Evolutionary conservation across 1,140 invertebrate genomes (phyloP).

Genomic region (Papilio machaon): DNA sequence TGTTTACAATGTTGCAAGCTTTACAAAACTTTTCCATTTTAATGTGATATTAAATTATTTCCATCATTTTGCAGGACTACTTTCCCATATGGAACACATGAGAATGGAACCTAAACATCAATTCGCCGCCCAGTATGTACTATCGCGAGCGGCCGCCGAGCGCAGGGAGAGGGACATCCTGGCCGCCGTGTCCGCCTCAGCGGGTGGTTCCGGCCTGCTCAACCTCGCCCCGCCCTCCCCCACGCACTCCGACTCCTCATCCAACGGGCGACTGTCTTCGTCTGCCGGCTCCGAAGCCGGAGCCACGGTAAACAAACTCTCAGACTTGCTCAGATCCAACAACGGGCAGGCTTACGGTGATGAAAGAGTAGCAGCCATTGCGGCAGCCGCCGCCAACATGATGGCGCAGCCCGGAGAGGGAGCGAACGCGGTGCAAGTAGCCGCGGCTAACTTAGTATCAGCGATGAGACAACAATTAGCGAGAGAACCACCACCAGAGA

Average conservation of each 20-base stretch:
- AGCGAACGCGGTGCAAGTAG: slow-evolving; percentile 85
- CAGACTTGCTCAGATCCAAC: slow-evolving; percentile 85
- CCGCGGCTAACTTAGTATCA: slow-evolving; percentile 89
- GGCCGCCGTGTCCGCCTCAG: slow-evolving; percentile 86
- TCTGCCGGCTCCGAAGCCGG: slow-evolving; percentile 89
- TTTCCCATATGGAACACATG: slow-evolving; percentile 98
- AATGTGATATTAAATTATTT: not conserved
- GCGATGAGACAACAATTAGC: slow-evolving; percentile 88
- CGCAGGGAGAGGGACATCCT: slow-evolving; percentile 92
- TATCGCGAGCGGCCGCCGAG: slow-evolving; percentile 94
- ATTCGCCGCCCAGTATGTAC: slow-evolving; percentile 96
- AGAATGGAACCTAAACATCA: slow-evolving; percentile 98
- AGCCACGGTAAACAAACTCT: slow-evolving; percentile 88
- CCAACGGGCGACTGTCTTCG: slow-evolving; percentile 89
- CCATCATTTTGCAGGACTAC: slow-evolving; percentile 86
- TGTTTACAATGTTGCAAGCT: too few relatives aligned
- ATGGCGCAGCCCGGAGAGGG: slow-evolving; percentile 83
- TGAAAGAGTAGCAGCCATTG: slow-evolving; percentile 89
- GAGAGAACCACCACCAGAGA: slow-evolving; percentile 82
- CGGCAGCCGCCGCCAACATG: slow-evolving; percentile 87
- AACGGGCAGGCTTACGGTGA: slow-evolving; percentile 84
- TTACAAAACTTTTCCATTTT: not conserved
- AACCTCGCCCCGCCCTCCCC: slow-evolving; percentile 87
- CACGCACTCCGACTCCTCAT: slow-evolving; percentile 92
- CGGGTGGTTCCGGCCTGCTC: slow-evolving; percentile 82